These are phyloP conservation scores for Denticeps clupeoides DNA, from an alignment of 2,797 vertebrate species.

Conservation along the genomic window DNA sequence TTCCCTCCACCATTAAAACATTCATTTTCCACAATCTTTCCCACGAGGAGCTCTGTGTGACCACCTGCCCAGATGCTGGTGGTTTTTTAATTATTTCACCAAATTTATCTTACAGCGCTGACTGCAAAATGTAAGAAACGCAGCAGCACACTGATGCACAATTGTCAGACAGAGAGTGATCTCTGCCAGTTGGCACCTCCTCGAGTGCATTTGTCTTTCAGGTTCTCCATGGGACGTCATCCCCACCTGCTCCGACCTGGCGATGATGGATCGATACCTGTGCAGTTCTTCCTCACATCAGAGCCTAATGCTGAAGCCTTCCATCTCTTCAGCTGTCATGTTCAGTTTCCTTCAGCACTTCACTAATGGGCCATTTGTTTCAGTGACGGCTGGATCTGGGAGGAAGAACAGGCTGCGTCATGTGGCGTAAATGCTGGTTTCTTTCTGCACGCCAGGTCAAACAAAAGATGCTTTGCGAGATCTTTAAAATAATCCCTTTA, in stretches of 20 bases:
- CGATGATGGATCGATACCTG: constrained; percentile 20
- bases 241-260: constrained; percentile 8
- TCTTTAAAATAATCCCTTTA: too few relatives aligned
- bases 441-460: not conserved
- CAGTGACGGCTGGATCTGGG: not conserved
- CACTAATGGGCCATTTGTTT: constrained; percentile 5
- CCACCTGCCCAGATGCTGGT: constrained; percentile 16
- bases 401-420: constrained; percentile 12
- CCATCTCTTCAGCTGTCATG: constrained; percentile 4
- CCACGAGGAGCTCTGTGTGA: too few relatives aligned
- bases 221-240: constrained; percentile 11
- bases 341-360: constrained; percentile 6
- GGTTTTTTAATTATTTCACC: constrained; percentile 27
- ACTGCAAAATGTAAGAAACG: constrained; percentile 19
- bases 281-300: not conserved
- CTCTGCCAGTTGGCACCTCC: constrained; percentile 16
- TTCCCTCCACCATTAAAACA: too few relatives aligned
- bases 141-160: constrained; percentile 25
- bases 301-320: constrained; percentile 3
- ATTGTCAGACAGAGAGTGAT: constrained; percentile 2
- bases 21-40: too few relatives aligned
- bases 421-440: not conserved
- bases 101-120: constrained; percentile 17
- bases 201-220: constrained; percentile 16
- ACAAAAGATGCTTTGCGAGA: too few relatives aligned